phyloP scores from a whole-genome alignment of 2,797 vertebrate genomes.

The Eleutherodactylus coqui region DNA sequence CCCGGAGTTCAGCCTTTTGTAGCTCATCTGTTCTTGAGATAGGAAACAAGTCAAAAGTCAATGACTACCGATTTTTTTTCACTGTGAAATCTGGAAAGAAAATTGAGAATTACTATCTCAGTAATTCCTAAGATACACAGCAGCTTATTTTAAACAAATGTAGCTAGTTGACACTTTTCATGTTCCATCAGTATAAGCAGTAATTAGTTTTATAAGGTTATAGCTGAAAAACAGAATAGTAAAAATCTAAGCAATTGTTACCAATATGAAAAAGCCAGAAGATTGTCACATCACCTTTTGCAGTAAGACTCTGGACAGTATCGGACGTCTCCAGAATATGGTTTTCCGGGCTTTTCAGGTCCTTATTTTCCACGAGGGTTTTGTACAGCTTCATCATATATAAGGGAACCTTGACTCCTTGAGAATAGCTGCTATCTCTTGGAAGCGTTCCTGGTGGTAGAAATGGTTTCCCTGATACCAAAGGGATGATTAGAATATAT shows the following conservation, averaged over 20 bases:
- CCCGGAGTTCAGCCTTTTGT: constrained; percentile 79
- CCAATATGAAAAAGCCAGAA: not conserved
- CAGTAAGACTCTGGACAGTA: too few species aligned
- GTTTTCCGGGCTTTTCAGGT: too few species aligned
- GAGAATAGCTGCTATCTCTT: too few species aligned
- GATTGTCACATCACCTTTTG: too few species aligned
- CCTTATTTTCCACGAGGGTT: too few species aligned
- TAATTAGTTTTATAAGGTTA: not conserved
- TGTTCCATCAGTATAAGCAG: not conserved
- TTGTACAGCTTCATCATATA: too few species aligned
- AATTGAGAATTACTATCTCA: too few species aligned
- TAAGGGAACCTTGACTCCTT: too few species aligned
- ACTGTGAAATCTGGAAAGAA: too few species aligned
- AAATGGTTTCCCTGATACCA: constrained; percentile 15
- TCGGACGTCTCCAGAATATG: too few species aligned
- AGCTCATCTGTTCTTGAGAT: constrained; percentile 78
- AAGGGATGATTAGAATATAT: not conserved
- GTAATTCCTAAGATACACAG: not conserved
- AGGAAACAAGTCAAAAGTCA: constrained; percentile 70
- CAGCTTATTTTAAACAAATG: not conserved
- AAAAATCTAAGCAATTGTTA: not conserved
- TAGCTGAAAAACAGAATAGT: not conserved
- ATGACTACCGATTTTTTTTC: too few species aligned
- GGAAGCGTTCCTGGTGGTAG: too few species aligned
- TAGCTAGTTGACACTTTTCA: not conserved